phyloP scores from a whole-genome alignment of 1,140 invertebrate species.

The Physella acuta region DNA sequence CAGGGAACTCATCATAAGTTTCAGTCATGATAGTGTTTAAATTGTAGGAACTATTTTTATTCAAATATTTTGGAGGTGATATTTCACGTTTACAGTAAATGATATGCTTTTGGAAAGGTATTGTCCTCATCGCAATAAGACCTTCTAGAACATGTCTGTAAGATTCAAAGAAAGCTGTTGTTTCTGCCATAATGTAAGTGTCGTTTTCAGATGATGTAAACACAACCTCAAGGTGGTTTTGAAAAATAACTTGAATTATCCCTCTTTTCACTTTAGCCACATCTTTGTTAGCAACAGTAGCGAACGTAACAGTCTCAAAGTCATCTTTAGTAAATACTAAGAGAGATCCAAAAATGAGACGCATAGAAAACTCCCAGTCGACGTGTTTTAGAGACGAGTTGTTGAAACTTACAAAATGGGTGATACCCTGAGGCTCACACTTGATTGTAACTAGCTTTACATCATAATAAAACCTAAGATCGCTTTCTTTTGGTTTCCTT shows the following conservation, averaged over 20 bases:
- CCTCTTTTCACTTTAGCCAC: conserved; percentile 43
- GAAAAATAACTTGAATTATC: conserved; percentile 56
- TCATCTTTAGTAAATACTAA: conserved; percentile 71
- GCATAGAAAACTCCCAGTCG: neutral
- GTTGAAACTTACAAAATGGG: neutral
- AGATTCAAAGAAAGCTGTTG: conserved; percentile 62
- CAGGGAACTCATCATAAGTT: neutral
- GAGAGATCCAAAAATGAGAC: conserved; percentile 56
- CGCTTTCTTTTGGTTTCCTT: neutral
- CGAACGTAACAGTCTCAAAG: conserved; percentile 70
- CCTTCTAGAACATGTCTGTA: conserved; percentile 61
- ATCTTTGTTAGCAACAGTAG: conserved; percentile 68
- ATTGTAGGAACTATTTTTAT: neutral
- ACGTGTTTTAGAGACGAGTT: neutral
- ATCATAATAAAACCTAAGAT: conserved; percentile 7
- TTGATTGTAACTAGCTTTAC: neutral
- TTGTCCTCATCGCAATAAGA: conserved; percentile 52
- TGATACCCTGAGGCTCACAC: neutral
- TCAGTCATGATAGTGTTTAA: conserved; percentile 12
- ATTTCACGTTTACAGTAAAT: conserved; percentile 42
- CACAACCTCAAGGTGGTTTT: conserved; percentile 23
- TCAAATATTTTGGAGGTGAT: conserved; percentile 44
- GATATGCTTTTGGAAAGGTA: conserved; percentile 58
- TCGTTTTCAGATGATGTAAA: conserved; percentile 16
- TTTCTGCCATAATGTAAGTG: conserved; percentile 61